Base-by-base conservation (phyloP, 2,113 vertebrate genomes). In the Ceyx cyanopectus region DNA sequence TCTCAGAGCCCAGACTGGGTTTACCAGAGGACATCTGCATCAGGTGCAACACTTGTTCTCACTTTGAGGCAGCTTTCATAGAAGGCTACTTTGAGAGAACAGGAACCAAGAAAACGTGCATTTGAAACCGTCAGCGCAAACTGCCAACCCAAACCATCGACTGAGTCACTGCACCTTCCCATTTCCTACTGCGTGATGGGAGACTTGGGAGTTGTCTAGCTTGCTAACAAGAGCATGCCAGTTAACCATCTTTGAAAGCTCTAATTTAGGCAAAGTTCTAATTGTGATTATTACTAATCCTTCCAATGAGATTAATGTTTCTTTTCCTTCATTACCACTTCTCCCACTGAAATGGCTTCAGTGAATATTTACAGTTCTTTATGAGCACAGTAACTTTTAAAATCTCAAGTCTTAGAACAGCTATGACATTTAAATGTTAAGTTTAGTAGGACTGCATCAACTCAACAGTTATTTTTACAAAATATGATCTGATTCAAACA, bases 401-500 rank as follows among this genome's bases (percentile, higher is more conserved):
- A 92, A 72, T 24, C 14, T 63, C 48, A 32, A 46, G 76, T 73
- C 30, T 73, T 67, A 60, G 14, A 87, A 58, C 6, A 70, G 29
- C 56, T 78, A 34, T 1, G 5, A 58, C 54, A 61, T 17, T 87
- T 54, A 81, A 48, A 70, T 23, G 22, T 22, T 14, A 82, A 82
- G n/a, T 89, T 84, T 29, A 77, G 13, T 50, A 81, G 20, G 75
- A 94, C 4, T 66, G 50, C 32, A 87, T 17, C 6, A 4, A 65
- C 51, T 76, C 61, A n/a, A 75, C 24, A 57, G 34, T 54, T 68
- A 46, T 73, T 92, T 89, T 85, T 60, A 69, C 9, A 91, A 70
- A 83, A 74, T 7, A 56, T 14, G 41, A 53, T 40, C 68, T 93
- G 76, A 91, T 85, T 57, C 43, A 92, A 91, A 80, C 67, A 94